These are phyloP conservation scores for Ophioderma brevispina DNA, from an alignment of 35 echinoderm and acorn worm species.

Conservation along the genomic window DNA sequence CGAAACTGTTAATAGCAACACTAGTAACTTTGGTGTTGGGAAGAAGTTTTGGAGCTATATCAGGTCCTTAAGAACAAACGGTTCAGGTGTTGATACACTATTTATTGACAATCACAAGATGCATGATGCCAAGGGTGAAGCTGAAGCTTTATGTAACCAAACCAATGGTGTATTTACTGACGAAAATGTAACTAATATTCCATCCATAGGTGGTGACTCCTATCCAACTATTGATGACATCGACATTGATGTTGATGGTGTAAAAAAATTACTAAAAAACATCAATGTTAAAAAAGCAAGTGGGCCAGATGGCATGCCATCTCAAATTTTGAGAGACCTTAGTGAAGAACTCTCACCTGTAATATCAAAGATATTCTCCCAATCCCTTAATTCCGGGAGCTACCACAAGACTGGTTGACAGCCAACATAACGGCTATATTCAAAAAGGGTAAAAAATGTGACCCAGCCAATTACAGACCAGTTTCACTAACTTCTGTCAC, in stretches of 20 bases:
- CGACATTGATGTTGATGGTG: not conserved
- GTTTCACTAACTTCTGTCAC: too few species aligned
- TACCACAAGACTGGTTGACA: too few species aligned
- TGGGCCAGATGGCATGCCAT: not conserved
- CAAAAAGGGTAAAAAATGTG: too few species aligned
- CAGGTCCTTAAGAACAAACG: not conserved
- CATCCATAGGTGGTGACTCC: too few species aligned
- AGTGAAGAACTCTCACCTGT: not conserved
- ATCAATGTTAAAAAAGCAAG: not conserved
- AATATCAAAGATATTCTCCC: not conserved
- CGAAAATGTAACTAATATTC: too few species aligned
- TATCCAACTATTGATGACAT: not conserved
- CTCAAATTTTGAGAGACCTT: too few species aligned
- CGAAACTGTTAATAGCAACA: not conserved
- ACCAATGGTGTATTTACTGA: not conserved
- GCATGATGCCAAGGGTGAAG: not conserved
- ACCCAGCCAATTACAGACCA: too few species aligned
- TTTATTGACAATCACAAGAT: not conserved
- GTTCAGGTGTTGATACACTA: not conserved
- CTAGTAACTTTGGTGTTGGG: not conserved
- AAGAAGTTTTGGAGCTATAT: not conserved
- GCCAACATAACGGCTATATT: too few species aligned
- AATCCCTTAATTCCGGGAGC: not conserved
- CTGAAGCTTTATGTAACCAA: not conserved
- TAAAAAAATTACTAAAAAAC: not conserved